Evolutionary conservation across 1,140 invertebrate genomes (phyloP).

Genomic region (Brachionus plicatilis): DNA sequence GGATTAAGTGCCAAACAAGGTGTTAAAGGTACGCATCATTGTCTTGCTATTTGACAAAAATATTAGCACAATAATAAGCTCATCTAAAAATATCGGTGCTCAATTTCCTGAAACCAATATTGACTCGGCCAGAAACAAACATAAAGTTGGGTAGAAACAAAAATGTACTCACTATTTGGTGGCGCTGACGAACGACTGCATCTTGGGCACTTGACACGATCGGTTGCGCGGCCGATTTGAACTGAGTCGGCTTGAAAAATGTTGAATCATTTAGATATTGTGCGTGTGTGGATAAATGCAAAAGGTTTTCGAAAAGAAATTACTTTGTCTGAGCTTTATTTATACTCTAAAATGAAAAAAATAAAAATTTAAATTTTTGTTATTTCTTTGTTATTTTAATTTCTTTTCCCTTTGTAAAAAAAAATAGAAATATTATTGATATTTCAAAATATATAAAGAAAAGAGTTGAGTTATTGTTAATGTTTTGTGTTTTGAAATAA

Average conservation of each 20-base stretch:
- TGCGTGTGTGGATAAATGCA: not conserved
- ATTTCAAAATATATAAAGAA: not conserved
- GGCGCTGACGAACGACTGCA: not conserved
- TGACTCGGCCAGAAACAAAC: not conserved
- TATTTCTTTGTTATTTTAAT: slow-evolving; percentile 29
- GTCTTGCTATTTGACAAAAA: slow-evolving; percentile 11
- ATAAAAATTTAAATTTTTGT: slow-evolving; percentile 24
- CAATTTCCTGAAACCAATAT: slow-evolving; percentile 34
- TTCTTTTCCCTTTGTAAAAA: slow-evolving; percentile 23
- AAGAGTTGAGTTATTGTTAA: slow-evolving; percentile 19
- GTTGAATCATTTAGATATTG: not conserved
- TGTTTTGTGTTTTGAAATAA: slow-evolving; percentile 19
- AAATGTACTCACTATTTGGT: not conserved
- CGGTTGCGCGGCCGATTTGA: not conserved
- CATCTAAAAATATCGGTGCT: slow-evolving; percentile 20
- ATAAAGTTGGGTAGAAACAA: not conserved
- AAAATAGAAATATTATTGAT: slow-evolving; percentile 3
- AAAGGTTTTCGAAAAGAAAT: not conserved
- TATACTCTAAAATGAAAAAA: not conserved
- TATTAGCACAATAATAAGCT: slow-evolving; percentile 8
- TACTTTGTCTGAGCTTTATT: slow-evolving; percentile 3
- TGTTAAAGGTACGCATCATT: slow-evolving; percentile 19
- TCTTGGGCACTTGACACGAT: not conserved
- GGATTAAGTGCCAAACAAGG: slow-evolving; percentile 7
- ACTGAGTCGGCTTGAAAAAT: not conserved